Evolutionary conservation across 2,888 invertebrate species (phyloP), one percentile per base, ranked within the genome.

Genomic region (Cryptops parisi): DNA sequence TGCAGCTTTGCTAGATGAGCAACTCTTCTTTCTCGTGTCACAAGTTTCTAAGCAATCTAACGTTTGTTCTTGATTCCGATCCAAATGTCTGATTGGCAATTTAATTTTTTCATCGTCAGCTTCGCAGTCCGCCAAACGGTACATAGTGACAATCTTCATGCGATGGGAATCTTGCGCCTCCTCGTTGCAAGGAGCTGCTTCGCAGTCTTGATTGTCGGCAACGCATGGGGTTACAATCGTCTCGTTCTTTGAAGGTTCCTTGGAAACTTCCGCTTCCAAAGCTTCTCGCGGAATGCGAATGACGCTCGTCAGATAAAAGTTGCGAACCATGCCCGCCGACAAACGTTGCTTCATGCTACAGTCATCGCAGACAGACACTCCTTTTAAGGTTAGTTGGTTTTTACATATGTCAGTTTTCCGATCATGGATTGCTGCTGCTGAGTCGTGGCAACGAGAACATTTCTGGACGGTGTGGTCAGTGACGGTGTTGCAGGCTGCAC

Each of bases 321-420:
- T 47, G 21, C 27, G 24, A 2, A 24, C 47, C 47, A 47, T 47
- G 3, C 47, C 47, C 12, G 47, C 47, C 15, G 47, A 3, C 25
- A 47, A 17, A 4, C 47, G 2, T n/a, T n/a, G n/a, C n/a, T n/a
- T n/a, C n/a, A n/a, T n/a, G n/a, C n/a, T n/a, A n/a, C n/a, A n/a
- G 26, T 33, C 33, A 33, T 33, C 33, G 9, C 6, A 33, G 9
- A 33, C 33, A 9, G 33, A 15, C 6, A 9, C 15, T 33, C 15
- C 33, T 33, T 33, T 33, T 6, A 33, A 6, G 15, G 6, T 6
- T 6, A 15, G 6, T 6, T 15, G 15, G 15, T 6, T 9, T 33
- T 33, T 33, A 33, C 33, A 33, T n/a, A n/a, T n/a, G n/a, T n/a
- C n/a, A 6, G 33, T 33, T 9, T 15, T 15, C 9, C 15, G 33